These are phyloP conservation scores for Chroicocephalus ridibundus DNA, from an alignment of 2,113 vertebrate species.

Conservation along the genomic window DNA sequence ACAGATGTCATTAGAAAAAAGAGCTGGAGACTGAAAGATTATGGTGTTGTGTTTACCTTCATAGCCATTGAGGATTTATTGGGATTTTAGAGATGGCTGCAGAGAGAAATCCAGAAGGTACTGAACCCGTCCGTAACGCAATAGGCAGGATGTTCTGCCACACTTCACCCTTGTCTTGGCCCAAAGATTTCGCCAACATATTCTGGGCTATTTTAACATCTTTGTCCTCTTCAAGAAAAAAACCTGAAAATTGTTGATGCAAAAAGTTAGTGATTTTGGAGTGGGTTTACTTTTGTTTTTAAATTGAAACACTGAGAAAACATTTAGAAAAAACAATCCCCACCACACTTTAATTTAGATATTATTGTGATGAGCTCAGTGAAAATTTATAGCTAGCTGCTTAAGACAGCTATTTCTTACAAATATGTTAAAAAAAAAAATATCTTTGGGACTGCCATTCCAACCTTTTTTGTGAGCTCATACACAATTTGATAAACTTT, in stretches of 20 bases:
- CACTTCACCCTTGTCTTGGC: fast-evolving
- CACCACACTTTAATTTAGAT: neutral
- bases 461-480: neutral
- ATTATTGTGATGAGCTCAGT: neutral
- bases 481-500: neutral
- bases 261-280: neutral
- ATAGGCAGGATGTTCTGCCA: neutral
- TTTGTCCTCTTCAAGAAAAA: neutral
- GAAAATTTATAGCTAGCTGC: neutral
- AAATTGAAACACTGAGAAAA: neutral
- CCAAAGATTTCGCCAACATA: neutral
- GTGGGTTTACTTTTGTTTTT: neutral
- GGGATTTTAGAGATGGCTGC: neutral
- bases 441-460: neutral
- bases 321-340: neutral
- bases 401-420: neutral
- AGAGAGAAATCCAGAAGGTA: neutral
- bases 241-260: neutral
- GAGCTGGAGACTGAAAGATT: neutral
- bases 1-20: neutral
- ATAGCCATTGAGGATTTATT: neutral
- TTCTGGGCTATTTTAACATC: neutral
- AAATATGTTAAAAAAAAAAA: neutral
- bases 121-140: fast-evolving
- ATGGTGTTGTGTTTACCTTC: neutral